Conservation (phyloP, 2,797 vertebrate genomes). For the Microcaecilia unicolor region DNA sequence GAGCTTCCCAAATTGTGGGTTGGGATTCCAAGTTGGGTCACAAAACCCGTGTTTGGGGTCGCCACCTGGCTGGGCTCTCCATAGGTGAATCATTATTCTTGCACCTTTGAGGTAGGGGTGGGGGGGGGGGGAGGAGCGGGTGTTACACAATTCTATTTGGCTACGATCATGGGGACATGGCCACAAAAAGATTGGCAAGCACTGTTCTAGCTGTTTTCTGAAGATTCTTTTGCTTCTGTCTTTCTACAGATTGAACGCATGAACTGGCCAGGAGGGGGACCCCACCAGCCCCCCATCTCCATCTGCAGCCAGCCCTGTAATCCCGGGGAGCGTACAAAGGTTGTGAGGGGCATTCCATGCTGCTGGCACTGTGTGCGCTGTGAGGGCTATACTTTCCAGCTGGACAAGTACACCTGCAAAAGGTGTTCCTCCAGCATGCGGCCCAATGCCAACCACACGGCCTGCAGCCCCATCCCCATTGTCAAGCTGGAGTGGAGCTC, state of each 20-base stretch:
- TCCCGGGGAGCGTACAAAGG: conserved; percentile 83
- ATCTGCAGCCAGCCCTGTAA: conserved; percentile 90
- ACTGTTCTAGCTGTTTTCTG: too few relatives aligned
- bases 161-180: too few relatives aligned
- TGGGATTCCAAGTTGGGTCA: too few relatives aligned
- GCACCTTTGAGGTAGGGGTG: too few relatives aligned
- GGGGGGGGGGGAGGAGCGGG: too few relatives aligned
- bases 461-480: conserved; percentile 81
- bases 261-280: conserved; percentile 72
- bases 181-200: too few relatives aligned
- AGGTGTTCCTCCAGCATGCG: conserved; percentile 83
- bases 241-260: conserved; percentile 75
- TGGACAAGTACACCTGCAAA: conserved; percentile 84
- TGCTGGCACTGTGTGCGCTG: conserved; percentile 95
- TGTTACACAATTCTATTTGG: too few relatives aligned
- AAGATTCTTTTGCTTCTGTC: too few relatives aligned
- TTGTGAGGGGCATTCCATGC: conserved; percentile 88
- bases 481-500: conserved; percentile 92
- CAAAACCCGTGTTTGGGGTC: too few relatives aligned
- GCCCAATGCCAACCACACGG: conserved; percentile 85
- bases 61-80: too few relatives aligned
- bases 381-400: conserved; percentile 88
- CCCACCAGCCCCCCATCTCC: conserved; percentile 65
- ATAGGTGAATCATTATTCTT: too few relatives aligned
- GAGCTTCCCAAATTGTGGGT: too few relatives aligned